Evolutionary conservation across 2,888 invertebrate species (phyloP).

Genomic region (Rhaphigaster nebulosa): DNA sequence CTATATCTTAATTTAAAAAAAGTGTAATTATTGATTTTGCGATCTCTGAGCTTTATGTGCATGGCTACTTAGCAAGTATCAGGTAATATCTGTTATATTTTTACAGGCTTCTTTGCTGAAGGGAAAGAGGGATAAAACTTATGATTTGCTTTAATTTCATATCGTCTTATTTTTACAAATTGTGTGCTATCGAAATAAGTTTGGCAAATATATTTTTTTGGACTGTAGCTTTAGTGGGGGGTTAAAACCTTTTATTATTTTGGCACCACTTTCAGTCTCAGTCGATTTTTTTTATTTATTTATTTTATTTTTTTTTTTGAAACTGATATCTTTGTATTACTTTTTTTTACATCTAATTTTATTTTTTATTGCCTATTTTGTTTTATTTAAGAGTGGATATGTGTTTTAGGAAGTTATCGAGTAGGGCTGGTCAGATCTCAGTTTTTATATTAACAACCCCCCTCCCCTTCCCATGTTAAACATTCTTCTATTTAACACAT

Average conservation of each 20-base stretch:
- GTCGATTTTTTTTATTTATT: not conserved
- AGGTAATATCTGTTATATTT: conserved; percentile 7
- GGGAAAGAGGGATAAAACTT: conserved; percentile 4
- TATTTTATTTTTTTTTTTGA: not conserved
- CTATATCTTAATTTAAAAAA: conserved; percentile 2
- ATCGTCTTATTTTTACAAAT: not conserved
- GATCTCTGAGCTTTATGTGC: not conserved
- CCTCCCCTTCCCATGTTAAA: not conserved
- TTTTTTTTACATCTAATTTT: not conserved
- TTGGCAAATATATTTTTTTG: not conserved
- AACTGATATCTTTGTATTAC: not conserved
- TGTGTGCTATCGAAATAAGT: not conserved
- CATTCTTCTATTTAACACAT: not conserved
- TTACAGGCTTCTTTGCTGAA: conserved; percentile 33
- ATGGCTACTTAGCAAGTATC: not conserved
- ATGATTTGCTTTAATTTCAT: not conserved
- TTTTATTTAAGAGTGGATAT: not conserved
- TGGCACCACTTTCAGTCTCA: not conserved
- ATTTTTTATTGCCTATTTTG: not conserved
- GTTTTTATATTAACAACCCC: conserved; percentile 8
- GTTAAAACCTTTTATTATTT: not conserved
- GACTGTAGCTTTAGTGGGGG: not conserved
- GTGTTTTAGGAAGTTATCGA: not conserved
- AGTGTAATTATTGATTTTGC: conserved; percentile 9
- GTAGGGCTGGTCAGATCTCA: conserved; percentile 25